Base-by-base conservation (phyloP, 1,140 invertebrate genomes). In the Papilio polytes region DNA sequence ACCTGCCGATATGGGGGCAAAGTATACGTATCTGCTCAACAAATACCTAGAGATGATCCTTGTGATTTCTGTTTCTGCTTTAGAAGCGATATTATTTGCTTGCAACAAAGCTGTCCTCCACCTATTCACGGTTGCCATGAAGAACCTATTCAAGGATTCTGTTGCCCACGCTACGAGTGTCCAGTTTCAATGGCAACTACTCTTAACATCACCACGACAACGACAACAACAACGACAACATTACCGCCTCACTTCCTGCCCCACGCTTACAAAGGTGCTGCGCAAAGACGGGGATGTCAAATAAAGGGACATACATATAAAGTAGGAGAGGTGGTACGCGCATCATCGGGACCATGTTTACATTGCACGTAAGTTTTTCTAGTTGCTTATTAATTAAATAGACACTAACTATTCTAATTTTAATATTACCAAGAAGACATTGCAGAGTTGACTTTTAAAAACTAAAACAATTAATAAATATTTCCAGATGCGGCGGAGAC, bases 21-120 rank as follows among this genome's bases (percentile, higher is more conserved):
- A 94, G 97, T 99, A 53, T 99, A 98, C 89, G 98, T 98, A 48
- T 99, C 98, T 1, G 98, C 98, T 6, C 98, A 99, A 95, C 98
- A 99, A 95, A 98, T 99, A 83, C 98, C 98, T 26, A 96, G 98
- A 85, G 98, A 98, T 82, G 98, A 99, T 95, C 98, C 98, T 44
- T 99, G 98, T 90, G 98, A 99, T 90, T 99, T 99, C 96, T 99
- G 98, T 94, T 99, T 99, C 97, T 99, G 98, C 96, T 99, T 99
- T 96, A 96, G 98, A 94, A 98, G 98, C 90, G 98, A 99, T 89
- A 99, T 99, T 84, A 99, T 99, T 85, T 99, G 98, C 87, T 95
- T 99, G 63, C 98, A 99, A 94, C 98, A 99, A 92, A 98, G 98
- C 88, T 99, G 98, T 95, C 98, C 98, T 76, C 98, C 98, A 44